These are phyloP conservation scores for Coregonus sp. DNA, from an alignment of 2,797 vertebrate genomes.

Conservation along the genomic window DNA sequence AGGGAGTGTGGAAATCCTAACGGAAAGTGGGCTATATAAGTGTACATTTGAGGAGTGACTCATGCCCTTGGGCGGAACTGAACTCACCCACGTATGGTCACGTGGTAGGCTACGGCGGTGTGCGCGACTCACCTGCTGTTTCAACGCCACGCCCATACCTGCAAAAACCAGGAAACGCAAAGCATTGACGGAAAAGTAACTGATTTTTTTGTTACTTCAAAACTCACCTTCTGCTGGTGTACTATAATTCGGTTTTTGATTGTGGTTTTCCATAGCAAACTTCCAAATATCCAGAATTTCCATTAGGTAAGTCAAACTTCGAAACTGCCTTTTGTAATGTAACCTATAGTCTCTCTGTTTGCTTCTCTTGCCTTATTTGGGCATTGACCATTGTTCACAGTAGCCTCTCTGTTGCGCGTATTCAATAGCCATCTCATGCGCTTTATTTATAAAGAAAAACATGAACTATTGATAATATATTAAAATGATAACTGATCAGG, in stretches of 20 bases:
- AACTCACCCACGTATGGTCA: constrained; percentile 19
- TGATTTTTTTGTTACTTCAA: not conserved
- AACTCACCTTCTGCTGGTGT: not conserved
- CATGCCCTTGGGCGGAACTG: not conserved
- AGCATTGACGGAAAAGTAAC: constrained; percentile 9
- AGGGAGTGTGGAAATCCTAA: too few relatives aligned
- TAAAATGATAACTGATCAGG: not conserved
- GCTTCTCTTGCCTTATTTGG: not conserved
- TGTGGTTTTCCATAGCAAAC: not conserved
- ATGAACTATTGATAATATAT: not conserved
- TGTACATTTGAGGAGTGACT: not conserved
- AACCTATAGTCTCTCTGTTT: not conserved
- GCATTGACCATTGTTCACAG: not conserved
- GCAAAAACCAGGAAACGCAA: constrained; percentile 70
- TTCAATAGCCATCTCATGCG: not conserved
- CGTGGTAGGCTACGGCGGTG: constrained; percentile 17
- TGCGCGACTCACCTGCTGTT: constrained; percentile 62
- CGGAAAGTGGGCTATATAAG: too few relatives aligned
- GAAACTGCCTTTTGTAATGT: not conserved
- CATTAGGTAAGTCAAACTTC: constrained; percentile 2
- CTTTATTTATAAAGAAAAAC: not conserved
- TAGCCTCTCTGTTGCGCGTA: not conserved
- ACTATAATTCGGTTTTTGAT: not conserved
- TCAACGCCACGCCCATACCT: constrained; percentile 73
- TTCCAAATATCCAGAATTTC: not conserved